Conservation (phyloP, 1,140 invertebrate genomes). For the Bradysia coprophila region DNA sequence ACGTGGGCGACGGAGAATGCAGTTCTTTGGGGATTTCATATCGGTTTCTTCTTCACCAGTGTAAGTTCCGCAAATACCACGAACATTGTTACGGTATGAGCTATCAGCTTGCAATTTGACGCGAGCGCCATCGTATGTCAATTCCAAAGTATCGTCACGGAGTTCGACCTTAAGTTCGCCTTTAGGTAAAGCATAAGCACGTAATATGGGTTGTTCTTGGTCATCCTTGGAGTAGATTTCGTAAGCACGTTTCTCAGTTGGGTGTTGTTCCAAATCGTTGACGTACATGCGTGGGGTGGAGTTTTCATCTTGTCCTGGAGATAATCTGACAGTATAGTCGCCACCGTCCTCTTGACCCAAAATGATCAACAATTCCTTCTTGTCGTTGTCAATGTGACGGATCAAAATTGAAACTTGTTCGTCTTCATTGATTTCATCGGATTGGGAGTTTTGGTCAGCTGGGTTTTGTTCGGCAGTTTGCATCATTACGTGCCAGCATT, state of each 20-base stretch:
- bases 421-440: neutral
- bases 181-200: constrained; percentile 28
- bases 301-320: constrained; percentile 8
- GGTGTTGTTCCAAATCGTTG: constrained; percentile 15
- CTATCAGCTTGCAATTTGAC: constrained; percentile 24
- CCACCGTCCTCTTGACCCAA: constrained; percentile 8
- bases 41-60: constrained; percentile 32
- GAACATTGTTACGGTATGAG: constrained; percentile 27
- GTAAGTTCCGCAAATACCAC: constrained; percentile 45
- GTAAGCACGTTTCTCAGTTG: constrained; percentile 9
- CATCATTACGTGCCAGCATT: constrained; percentile 39
- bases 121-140: constrained; percentile 32
- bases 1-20: constrained; percentile 26
- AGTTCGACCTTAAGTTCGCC: constrained; percentile 29
- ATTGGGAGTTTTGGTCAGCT: constrained; percentile 7
- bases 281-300: constrained; percentile 14
- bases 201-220: constrained; percentile 18
- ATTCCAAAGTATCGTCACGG: constrained; percentile 23
- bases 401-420: constrained; percentile 19
- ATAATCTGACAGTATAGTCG: constrained; percentile 9
- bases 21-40: constrained; percentile 34
- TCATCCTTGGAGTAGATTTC: constrained; percentile 10
- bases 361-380: constrained; percentile 26
- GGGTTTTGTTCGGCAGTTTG: constrained; percentile 28
- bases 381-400: constrained; percentile 13